Evolutionary conservation across 1,140 invertebrate species (phyloP), one percentile per base, ranked within the genome.

Genomic region (Drosophila nasuta): DNA sequence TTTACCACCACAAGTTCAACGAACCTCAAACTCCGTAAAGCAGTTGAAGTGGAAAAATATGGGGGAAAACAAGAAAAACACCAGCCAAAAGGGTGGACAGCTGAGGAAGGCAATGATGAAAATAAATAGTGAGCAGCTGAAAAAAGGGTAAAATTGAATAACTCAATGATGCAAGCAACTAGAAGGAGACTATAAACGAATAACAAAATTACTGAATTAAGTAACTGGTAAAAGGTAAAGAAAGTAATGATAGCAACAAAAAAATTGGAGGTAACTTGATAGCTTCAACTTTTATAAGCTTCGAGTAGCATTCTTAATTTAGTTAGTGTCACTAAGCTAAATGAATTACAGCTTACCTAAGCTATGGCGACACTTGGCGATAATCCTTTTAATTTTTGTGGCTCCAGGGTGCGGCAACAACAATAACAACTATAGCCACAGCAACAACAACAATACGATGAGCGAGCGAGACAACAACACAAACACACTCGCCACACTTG

Each of bases 1-100:
- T 88, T 88, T 88, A 79, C 80, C 76, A 71, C 78, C 35, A 59
- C 66, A 76, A 81, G 85, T 90, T 89, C 85, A 90, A 71, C 75
- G 86, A 89, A 89, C 85, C 85, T 70, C 85, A 72, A 64, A 71
- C 72, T 41, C 11, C 13, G 51, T 54, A 64, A 60, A 66, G 35
- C 56, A 66, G 71, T 51, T 73, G 68, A 64, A 65, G 56, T 38
- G 73, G 68, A 81, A 87, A 51, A 58, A 49, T 11, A 46, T 13
- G 35, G 33, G 25, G 51, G 52, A 54, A 28, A 75, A 62, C 20
- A 25, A 46, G 48, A 67, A 66, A 38, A 66, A 41, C 35, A 54
- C 30, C 6, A 49, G 17, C 8, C 10, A 66, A 51, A 66, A 51
- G 75, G 51, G 51, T 43, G 17, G 62, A 5, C 62, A 51, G 62